Percentiles rank a stretch among this genome's conserved stretches.
phyloP scores from a whole-genome alignment of 2,113 vertebrate species.

The Aplodontia rufa region DNA sequence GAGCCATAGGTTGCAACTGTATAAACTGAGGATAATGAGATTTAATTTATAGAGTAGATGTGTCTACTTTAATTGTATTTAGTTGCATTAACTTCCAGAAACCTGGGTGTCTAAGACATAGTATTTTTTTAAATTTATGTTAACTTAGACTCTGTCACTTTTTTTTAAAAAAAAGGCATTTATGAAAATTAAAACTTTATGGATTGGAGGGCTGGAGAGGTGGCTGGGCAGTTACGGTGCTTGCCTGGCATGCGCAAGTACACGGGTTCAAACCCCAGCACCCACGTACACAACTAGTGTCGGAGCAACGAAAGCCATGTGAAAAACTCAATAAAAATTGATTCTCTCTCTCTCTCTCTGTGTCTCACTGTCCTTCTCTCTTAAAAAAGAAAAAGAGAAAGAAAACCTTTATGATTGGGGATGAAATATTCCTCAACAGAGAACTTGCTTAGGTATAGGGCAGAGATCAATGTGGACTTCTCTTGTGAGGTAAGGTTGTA shows the following conservation, averaged over 20 bases:
- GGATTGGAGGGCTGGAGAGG: too few relatives aligned
- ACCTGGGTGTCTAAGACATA: background rate
- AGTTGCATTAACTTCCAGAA: background rate
- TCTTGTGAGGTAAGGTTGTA: background rate
- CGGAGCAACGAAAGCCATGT: too few relatives aligned
- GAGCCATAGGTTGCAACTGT: background rate
- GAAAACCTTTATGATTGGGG: too few relatives aligned
- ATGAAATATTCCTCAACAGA: conserved; percentile 9
- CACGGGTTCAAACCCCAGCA: too few relatives aligned
- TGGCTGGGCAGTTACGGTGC: too few relatives aligned
- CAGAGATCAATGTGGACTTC: background rate
- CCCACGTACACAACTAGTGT: too few relatives aligned
- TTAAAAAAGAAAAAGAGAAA: too few relatives aligned
- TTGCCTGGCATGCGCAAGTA: too few relatives aligned
- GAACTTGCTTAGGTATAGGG: background rate
- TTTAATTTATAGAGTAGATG: background rate
- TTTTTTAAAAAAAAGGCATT: background rate
- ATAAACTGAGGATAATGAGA: background rate
- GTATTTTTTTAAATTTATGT: background rate
- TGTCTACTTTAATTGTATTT: background rate
- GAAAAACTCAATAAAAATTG: too few relatives aligned
- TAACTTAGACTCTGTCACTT: background rate
- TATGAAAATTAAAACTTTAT: conserved; percentile 26
- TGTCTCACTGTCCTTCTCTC: too few relatives aligned
- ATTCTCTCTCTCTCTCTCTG: too few relatives aligned